Base-by-base conservation (phyloP, 1,140 invertebrate species). In the Brachystomella parvula region DNA sequence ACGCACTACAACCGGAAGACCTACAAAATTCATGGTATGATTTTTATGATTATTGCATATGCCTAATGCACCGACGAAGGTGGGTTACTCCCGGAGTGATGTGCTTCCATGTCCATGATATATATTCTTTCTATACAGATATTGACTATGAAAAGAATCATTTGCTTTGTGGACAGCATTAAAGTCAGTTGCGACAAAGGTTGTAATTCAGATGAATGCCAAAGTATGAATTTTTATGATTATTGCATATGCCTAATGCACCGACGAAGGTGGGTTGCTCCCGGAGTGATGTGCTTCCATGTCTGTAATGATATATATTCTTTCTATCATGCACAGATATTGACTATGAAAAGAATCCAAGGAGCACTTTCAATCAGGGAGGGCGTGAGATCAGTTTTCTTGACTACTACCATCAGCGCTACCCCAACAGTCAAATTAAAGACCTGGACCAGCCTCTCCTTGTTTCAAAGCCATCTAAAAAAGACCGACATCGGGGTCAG, bases 181-280 rank as follows among this genome's bases (percentile, higher is more conserved):
- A 32, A 76, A 76, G 75, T 76, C 75, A 63, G 80, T 84, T 29
- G 79, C 78, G 3, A 82, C 82, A 59, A 85, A 85, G 74, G 79
- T 85, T 58, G 79, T 78, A 0, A 76, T 83, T 6, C 82, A 83
- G 75, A 85, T 96, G 65, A 92, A 90, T 75, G 90, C 89, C 67
- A 96, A 96, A 80, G 78, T 94, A 2, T 92, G 92, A n/a, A 6
- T 12, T 3, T 60, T n/a, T n/a, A n/a, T n/a, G n/a, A n/a, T n/a
- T n/a, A n/a, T n/a, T 47, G n/a, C n/a, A n/a, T n/a, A n/a, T n/a
- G n/a, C n/a, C n/a, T n/a, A n/a, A n/a, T n/a, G n/a, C n/a, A n/a
- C n/a, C n/a, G n/a, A n/a, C n/a, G n/a, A n/a, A n/a, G n/a, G n/a
- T n/a, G n/a, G n/a, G n/a, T n/a, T n/a, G n/a, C n/a, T n/a, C n/a